Percentiles rank a stretch among this genome's conserved stretches.
Evolutionary conservation across 2,888 invertebrate species (phyloP).

Genomic region (Drymonia ruficornis): DNA sequence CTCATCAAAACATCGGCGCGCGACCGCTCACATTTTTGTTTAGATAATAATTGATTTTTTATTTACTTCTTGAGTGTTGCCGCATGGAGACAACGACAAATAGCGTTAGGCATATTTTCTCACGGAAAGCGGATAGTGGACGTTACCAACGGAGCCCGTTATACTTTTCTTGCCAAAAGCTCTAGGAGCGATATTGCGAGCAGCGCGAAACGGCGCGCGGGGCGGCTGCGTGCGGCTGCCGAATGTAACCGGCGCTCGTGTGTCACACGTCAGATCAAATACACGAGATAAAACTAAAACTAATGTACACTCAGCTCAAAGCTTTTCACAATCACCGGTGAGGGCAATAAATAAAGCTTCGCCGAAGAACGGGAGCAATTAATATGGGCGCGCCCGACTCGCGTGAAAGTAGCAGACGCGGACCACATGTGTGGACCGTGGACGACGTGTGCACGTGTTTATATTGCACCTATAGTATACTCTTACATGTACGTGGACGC

Average conservation of each 20-base stretch:
- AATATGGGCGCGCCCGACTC: slow-evolving; percentile 80
- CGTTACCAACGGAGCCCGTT: slow-evolving; percentile 39
- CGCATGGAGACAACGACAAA: slow-evolving; percentile 67
- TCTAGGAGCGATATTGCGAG: slow-evolving; percentile 35
- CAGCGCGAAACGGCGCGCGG: slow-evolving; percentile 28
- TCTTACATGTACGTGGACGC: not conserved
- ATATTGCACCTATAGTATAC: slow-evolving; percentile 15
- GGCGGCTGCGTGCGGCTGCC: slow-evolving; percentile 21
- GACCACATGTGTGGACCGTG: slow-evolving; percentile 64
- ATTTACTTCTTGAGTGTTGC: slow-evolving; percentile 74
- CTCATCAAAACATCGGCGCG: slow-evolving; percentile 81
- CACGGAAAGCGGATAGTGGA: slow-evolving; percentile 52
- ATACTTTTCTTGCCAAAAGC: slow-evolving; percentile 57
- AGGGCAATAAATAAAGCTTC: slow-evolving; percentile 83
- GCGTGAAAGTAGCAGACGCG: slow-evolving; percentile 78
- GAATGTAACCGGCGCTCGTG: slow-evolving; percentile 53
- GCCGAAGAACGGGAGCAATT: slow-evolving; percentile 83
- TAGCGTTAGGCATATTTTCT: slow-evolving; percentile 63
- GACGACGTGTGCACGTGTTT: slow-evolving; percentile 40
- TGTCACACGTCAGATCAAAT: slow-evolving; percentile 78
- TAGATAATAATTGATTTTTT: slow-evolving; percentile 81
- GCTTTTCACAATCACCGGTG: slow-evolving; percentile 81
- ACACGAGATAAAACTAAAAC: slow-evolving; percentile 77
- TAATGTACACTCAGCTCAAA: slow-evolving; percentile 79
- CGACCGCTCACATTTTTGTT: slow-evolving; percentile 79